These are phyloP conservation scores for Herpetotheres cachinnans DNA, from an alignment of 2,113 vertebrate species.

Conservation along the genomic window DNA sequence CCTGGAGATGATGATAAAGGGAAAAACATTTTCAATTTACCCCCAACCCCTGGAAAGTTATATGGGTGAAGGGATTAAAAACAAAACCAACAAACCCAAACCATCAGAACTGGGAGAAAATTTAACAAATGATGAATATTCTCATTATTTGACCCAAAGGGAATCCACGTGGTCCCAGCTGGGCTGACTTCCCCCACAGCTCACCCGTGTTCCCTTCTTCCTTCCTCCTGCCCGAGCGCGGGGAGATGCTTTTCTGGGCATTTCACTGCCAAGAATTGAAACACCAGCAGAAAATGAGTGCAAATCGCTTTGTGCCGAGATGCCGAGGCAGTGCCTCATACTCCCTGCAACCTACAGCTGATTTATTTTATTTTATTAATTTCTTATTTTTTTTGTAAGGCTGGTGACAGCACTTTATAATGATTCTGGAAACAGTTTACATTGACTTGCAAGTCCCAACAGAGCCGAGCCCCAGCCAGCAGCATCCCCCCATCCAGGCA, in stretches of 20 bases:
- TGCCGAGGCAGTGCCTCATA: neutral
- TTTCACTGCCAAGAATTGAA: neutral
- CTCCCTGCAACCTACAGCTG: neutral
- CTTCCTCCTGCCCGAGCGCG: too few relatives aligned
- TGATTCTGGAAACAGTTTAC: too few relatives aligned
- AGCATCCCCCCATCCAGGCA: too few relatives aligned
- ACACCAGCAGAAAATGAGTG: neutral
- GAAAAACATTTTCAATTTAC: neutral
- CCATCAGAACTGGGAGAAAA: neutral
- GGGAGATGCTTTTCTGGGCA: neutral
- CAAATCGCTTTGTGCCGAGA: neutral
- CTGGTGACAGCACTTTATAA: too few relatives aligned
- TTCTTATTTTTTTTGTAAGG: too few relatives aligned
- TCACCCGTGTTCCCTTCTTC: too few relatives aligned
- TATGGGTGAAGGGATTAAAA: neutral
- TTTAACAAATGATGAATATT: neutral
- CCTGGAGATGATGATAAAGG: neutral
- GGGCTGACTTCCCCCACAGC: too few relatives aligned
- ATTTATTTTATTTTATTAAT: too few relatives aligned
- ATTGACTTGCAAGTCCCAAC: too few relatives aligned
- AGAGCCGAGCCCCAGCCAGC: too few relatives aligned
- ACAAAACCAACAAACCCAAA: neutral
- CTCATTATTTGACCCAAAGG: neutral
- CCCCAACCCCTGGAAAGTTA: neutral
- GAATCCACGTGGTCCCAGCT: neutral